Base-by-base conservation (phyloP, 1,140 invertebrate species). In the Littorina saxatilis region DNA sequence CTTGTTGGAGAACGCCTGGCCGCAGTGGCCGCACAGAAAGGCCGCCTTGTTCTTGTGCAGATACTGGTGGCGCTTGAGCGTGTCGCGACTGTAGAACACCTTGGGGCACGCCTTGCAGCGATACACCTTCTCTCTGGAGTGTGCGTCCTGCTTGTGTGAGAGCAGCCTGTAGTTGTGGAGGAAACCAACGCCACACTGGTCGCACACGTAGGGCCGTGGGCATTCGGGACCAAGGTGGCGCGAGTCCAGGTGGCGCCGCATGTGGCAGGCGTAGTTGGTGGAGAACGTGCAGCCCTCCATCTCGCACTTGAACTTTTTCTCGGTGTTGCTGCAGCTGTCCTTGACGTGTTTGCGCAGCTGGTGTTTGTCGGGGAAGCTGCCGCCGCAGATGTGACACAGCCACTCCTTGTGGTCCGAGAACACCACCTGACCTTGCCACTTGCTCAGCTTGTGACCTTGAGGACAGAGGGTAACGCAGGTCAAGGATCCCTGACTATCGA, bases 21-120 rank as follows among this genome's bases (percentile, higher is more conserved):
- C 55, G 39, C 80, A 81, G 9, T 40, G 23, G n/a, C 40, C 35
- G 40, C 80, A 81, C 17, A n/a, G 7, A 35, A 29, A 32, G 23
- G 73, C n/a, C 2, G 29, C 7, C 27, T 32, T 2, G 29, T 32
- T 27, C 27, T 11, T 20, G 47, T 75, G 43, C 1, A n/a, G 39
- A n/a, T 11, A 43, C 70, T 43, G 20, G n/a, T 73, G 70, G 7
- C 11, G 11, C 9, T n/a, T 17, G 37, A 39, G 13, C 37, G 20
- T 9, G 23, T 43, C 17, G 2, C 40, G 39, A 3, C 17, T 13
- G n/a, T 40, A 43, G 39, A 40, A 73, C 20, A 20, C 11, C n/a
- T 43, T 39, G 2, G 23, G 5, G 37, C 70, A 73, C 17, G 43
- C 11, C 23, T 20, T 4, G 43, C 70, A 73, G 20, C 43, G 23